These are phyloP conservation scores for Notarius lentiginosus DNA, from an alignment of 2,113 vertebrate species.

Conservation along the genomic window DNA sequence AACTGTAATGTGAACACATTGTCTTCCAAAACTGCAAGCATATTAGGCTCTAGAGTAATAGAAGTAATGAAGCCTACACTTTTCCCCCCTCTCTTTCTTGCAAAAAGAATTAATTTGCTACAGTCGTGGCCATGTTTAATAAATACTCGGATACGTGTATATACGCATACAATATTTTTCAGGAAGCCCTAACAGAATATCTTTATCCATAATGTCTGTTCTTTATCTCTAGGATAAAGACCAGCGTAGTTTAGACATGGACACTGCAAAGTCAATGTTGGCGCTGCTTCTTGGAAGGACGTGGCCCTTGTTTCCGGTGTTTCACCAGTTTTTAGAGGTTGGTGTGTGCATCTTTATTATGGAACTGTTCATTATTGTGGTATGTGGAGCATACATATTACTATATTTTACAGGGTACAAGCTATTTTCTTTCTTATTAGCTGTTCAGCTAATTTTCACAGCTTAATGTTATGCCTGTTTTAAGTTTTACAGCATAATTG, in stretches of 20 bases:
- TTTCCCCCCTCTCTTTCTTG: too few species aligned
- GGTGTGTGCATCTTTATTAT: not conserved
- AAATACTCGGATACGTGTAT: too few species aligned
- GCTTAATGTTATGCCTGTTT: not conserved
- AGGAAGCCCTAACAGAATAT: not conserved
- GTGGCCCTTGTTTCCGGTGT: constrained; percentile 92
- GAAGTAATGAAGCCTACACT: too few species aligned
- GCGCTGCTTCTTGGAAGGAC: constrained; percentile 88
- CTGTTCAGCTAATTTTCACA: not conserved
- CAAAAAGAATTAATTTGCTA: not conserved
- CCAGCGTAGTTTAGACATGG: constrained; percentile 94
- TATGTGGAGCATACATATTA: not conserved
- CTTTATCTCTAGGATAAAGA: constrained; percentile 82
- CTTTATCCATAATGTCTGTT: not conserved
- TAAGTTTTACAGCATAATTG: not conserved
- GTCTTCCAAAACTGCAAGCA: too few species aligned
- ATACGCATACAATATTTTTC: not conserved
- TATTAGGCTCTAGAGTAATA: not conserved
- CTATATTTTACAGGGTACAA: not conserved
- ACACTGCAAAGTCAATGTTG: constrained; percentile 94
- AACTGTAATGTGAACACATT: too few species aligned
- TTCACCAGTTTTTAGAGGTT: constrained; percentile 94
- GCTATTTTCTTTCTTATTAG: not conserved
- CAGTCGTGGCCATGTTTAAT: not conserved
- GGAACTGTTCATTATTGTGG: not conserved